A percentile compares a stretch with the other conserved stretches of the same genome.
These are phyloP conservation scores for Leucoraja erinaceus DNA, from an alignment of 2,113 vertebrate genomes.

Conservation along the genomic window DNA sequence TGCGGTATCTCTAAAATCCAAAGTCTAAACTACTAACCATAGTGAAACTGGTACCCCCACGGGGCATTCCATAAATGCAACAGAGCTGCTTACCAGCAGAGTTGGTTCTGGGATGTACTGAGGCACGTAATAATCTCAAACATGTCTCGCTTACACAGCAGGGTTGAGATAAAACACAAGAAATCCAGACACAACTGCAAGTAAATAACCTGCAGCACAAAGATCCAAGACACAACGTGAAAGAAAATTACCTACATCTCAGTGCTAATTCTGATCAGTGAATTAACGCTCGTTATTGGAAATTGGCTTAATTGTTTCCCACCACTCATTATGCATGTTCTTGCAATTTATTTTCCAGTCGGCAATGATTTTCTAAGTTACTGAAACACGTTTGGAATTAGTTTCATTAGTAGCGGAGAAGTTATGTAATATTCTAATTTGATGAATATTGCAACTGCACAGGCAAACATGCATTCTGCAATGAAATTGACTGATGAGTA, in stretches of 20 bases:
- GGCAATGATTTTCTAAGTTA: not conserved
- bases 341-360: not conserved
- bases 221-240: no score
- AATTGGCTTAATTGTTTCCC: not conserved
- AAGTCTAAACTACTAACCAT: not conserved
- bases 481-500: not conserved
- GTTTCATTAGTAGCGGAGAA: not conserved
- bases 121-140: not conserved
- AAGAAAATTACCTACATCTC: not conserved
- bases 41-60: not conserved
- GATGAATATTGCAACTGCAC: not conserved
- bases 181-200: not conserved
- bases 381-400: not conserved
- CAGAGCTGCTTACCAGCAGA: not conserved
- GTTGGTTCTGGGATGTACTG: not conserved
- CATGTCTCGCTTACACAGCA: not conserved
- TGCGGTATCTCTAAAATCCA: no score
- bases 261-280: not conserved
- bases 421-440: not conserved
- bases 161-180: not conserved
- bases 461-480: not conserved
- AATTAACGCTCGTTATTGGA: not conserved
- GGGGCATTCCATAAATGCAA: not conserved
- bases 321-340: not conserved
- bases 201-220: not conserved